phyloP scores from a whole-genome alignment of 2,888 invertebrate species.

The Blastobasis adustella region DNA sequence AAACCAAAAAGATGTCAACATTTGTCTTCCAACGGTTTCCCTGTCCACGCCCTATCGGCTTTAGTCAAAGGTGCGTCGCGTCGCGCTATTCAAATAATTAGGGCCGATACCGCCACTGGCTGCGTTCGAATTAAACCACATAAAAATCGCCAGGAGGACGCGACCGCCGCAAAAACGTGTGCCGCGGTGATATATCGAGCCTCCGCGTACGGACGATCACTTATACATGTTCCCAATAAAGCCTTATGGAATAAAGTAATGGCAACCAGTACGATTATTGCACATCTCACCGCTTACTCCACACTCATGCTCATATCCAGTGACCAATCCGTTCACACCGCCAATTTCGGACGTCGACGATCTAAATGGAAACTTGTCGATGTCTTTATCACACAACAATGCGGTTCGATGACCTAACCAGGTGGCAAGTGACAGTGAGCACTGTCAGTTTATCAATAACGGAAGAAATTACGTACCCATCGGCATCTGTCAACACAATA shows the following conservation, averaged over 20 bases:
- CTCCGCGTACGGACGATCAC: constrained; percentile 28
- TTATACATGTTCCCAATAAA: constrained; percentile 42
- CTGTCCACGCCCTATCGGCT: constrained; percentile 45
- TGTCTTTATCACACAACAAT: constrained; percentile 28
- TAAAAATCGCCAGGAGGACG: constrained; percentile 48
- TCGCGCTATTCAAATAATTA: constrained; percentile 70
- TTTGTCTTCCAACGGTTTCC: constrained; percentile 22
- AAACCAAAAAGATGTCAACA: not conserved
- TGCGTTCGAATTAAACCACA: constrained; percentile 62
- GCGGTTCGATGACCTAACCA: constrained; percentile 53
- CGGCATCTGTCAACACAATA: constrained; percentile 44
- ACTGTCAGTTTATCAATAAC: constrained; percentile 44
- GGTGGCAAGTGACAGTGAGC: constrained; percentile 34
- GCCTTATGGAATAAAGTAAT: constrained; percentile 34
- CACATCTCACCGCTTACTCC: constrained; percentile 12
- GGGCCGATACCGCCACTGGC: constrained; percentile 53
- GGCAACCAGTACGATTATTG: constrained; percentile 20
- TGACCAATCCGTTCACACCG: constrained; percentile 35
- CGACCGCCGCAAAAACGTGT: constrained; percentile 44
- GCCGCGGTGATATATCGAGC: constrained; percentile 43
- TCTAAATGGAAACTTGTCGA: constrained; percentile 41
- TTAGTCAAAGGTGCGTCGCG: constrained; percentile 54
- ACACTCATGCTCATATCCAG: not conserved
- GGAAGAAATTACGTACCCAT: constrained; percentile 58
- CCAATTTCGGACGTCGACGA: constrained; percentile 37